Base-by-base conservation (phyloP, 2,888 invertebrate species). In the Leucozona laternaria region DNA sequence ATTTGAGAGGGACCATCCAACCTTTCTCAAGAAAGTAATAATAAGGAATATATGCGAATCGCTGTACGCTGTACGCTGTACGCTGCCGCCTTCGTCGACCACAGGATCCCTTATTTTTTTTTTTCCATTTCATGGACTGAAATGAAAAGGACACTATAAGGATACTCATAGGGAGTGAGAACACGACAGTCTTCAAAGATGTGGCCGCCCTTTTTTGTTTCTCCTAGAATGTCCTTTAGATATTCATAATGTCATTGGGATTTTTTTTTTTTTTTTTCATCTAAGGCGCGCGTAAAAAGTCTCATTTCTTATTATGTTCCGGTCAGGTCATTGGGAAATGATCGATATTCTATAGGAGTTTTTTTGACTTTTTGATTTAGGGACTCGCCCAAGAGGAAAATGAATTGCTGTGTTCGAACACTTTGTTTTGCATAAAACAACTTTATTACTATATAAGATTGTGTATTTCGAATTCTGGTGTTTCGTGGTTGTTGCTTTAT, bases 341-440 rank as follows among this genome's bases (percentile, higher is more conserved):
- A 83, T 83, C 83, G 75, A 83, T 83, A 71, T 83, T 79, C 43
- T 76, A 58, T 25, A 57, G 25, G 58, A 64, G 64, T 76, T 79
- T 71, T 79, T 71, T 76, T 75, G 79, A 84, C 84, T 84, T 84
- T 71, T 76, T 84, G 84, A 84, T 79, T 84, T 79, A 84, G 43
- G 73, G 84, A 79, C 71, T 76, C 58, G 58, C 64, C 79, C 37
- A 28, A 64, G 79, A 76, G 79, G 84, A 84, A 84, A 84, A 84
- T 84, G 84, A 84, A 40, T 79, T 76, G 50, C 43, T 64, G 25
- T 40, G 22, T 20, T 58, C 28, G 25, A 58, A 45, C 34, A 45
- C 20, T 53, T 73, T 68, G 40, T 70, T 73, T 79, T 58, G 64
- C 75, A 73, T 60, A 73, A 31, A 66, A 48, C 20, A 66, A 48